Evolutionary conservation across 2,797 vertebrate genomes (phyloP), one percentile per base, ranked within the genome.

Genomic region (Harpagifer antarcticus): DNA sequence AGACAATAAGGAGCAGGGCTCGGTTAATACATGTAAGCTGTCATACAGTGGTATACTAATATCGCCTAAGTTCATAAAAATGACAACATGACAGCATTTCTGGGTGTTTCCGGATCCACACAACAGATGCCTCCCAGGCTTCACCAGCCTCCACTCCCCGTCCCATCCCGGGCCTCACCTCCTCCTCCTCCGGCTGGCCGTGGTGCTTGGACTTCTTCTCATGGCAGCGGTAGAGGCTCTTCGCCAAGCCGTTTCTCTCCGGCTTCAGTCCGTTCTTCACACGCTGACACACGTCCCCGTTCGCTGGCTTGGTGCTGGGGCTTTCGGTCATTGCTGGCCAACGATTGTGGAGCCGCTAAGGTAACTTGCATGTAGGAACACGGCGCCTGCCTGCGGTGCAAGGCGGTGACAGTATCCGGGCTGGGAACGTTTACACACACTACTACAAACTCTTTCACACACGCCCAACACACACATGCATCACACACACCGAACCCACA

Each of bases 301-400:
- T 88, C 70, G 78, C 82, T 20, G 86, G 61, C 77, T 89, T 82
- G 78, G 79, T 90, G 37, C 71, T 83, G 78, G 91, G 85, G 91
- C 88, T 94, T 20, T 94, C 92, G 65, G 92, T 93, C 94, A 95
- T 95, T 40, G 79, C 89, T 85, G 82, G 68, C 76, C 82, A 68
- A 81, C 60, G 76, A 63, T 67, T 23, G 76, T 62, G 83, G 42
- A 74, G 74, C 68, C 76, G 62, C 71, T 71, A 69, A 85, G 74
- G 76, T 48, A 74, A 89, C 85, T 86, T 42, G 83, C 89, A 92
- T 92, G 88, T 79, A 92, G 59, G 57, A 75, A 54, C 60, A 56
- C 82, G 62, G 74, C 60, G 73, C 12, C 68, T 58, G 74, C 20
- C 76, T 43, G 65, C 77, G 81, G 88, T 88, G 79, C 83, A 82